A percentile compares a stretch with the other conserved stretches of the same genome.
Evolutionary conservation across 2,797 vertebrate genomes (phyloP).

Genomic region (Silurus aristotelis): DNA sequence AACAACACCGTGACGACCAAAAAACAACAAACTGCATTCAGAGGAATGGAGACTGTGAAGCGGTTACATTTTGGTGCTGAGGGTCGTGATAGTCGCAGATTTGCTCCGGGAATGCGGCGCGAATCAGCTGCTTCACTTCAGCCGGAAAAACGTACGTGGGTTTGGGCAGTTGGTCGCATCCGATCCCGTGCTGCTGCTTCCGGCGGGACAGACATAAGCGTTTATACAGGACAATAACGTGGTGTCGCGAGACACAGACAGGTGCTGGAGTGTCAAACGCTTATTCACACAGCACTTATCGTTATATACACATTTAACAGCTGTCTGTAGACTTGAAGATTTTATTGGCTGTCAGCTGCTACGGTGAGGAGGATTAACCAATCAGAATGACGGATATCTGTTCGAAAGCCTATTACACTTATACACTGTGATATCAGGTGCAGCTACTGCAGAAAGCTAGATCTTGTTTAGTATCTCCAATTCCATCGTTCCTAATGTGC

Average conservation of each 20-base stretch:
- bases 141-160: conserved; percentile 73
- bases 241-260: neutral
- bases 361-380: neutral
- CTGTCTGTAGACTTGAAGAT: neutral
- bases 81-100: conserved; percentile 70
- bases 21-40: neutral
- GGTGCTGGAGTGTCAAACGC: neutral
- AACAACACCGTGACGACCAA: neutral
- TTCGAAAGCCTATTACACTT: too few species aligned
- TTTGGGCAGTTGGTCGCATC: conserved; percentile 49
- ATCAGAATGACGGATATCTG: neutral
- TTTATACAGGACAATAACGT: neutral
- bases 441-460: neutral
- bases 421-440: neutral
- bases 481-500: too few species aligned
- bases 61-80: conserved; percentile 63
- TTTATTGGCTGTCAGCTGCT: neutral
- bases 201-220: neutral
- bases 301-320: neutral
- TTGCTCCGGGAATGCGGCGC: conserved; percentile 65
- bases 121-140: conserved; percentile 70
- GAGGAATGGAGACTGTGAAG: too few species aligned
- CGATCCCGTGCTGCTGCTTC: conserved; percentile 62
- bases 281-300: neutral
- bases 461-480: neutral